A percentile compares a stretch with the other conserved stretches of the same genome.
phyloP scores from a whole-genome alignment of 2,888 invertebrate species.

The Cheiracanthium punctorium region DNA sequence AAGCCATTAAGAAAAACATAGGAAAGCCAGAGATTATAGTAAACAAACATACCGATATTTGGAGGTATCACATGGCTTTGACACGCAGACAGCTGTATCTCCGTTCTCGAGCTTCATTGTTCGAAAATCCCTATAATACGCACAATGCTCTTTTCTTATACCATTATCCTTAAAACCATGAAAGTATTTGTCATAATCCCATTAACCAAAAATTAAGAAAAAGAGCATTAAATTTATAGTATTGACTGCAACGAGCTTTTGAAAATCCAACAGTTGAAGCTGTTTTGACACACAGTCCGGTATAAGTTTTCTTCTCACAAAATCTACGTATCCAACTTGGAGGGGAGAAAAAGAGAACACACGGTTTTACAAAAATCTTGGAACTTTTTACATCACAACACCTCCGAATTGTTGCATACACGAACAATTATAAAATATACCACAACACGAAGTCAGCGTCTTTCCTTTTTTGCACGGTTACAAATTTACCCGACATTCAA shows the following conservation, averaged over 20 bases:
- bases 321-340: not conserved
- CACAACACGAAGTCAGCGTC: constrained; percentile 20
- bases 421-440: not conserved
- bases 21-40: not conserved
- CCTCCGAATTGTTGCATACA: no score
- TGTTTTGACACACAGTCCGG: no score
- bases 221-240: no score
- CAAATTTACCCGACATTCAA: constrained; percentile 52
- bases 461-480: constrained; percentile 37
- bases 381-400: no score
- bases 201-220: no score
- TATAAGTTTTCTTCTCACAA: not conserved
- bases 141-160: not conserved
- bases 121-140: no score
- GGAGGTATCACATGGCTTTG: constrained; percentile 35
- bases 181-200: no score
- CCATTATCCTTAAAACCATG: not conserved
- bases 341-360: not conserved
- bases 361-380: no score
- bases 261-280: not conserved
- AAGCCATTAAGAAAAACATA: no score
- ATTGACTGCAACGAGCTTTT: no score
- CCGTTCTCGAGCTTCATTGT: constrained; percentile 55
- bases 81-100: constrained; percentile 16
- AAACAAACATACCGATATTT: constrained; percentile 44